Conservation (phyloP, 2,888 invertebrate genomes). For the Didymodactylos carnosus region DNA sequence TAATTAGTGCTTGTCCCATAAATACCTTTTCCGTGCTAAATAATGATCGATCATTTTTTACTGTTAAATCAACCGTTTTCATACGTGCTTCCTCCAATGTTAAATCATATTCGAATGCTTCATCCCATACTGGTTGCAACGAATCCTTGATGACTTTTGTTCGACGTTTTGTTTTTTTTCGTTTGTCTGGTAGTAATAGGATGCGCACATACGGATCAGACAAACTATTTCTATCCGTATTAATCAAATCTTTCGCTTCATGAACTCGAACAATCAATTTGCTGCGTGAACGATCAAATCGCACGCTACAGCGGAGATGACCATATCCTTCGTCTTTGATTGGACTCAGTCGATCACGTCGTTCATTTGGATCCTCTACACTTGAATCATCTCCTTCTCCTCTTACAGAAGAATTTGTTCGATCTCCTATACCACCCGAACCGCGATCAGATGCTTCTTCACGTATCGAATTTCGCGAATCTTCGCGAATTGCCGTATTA, state of each 20-base stretch:
- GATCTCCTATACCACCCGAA: not conserved
- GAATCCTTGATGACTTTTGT: not conserved
- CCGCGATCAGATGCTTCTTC: not conserved
- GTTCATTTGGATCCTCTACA: not conserved
- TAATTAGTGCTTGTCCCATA: not conserved
- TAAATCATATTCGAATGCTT: not conserved
- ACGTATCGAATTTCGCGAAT: too few species aligned
- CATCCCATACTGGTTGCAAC: not conserved
- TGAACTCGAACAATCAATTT: not conserved
- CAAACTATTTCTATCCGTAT: not conserved
- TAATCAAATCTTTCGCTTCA: not conserved
- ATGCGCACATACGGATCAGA: not conserved
- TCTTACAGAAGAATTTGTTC: too few species aligned
- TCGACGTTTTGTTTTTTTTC: not conserved
- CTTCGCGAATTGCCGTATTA: too few species aligned
- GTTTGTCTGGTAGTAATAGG: not conserved
- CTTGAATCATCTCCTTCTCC: not conserved
- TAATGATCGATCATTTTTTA: not conserved
- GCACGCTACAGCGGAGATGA: not conserved
- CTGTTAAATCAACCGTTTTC: not conserved
- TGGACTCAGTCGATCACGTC: not conserved
- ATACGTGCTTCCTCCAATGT: not conserved
- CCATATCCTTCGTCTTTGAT: slow-evolving; percentile 5
- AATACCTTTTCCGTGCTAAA: not conserved
- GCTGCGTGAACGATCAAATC: not conserved